These are phyloP conservation scores for Leptinotarsa undecemlineata DNA, from an alignment of 1,140 invertebrate species.

Conservation along the genomic window DNA sequence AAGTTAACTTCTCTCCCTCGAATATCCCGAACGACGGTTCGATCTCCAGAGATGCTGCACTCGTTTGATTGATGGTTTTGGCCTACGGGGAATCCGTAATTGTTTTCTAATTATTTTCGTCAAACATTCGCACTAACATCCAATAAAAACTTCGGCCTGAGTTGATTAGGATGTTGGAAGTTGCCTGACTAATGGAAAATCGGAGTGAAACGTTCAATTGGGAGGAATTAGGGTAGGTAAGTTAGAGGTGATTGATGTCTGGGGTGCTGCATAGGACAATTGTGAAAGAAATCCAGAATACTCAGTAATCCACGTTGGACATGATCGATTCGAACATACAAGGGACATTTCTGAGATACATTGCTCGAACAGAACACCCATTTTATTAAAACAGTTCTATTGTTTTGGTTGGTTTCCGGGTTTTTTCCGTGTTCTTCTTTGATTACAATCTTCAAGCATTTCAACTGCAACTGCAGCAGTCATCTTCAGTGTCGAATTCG, in stretches of 20 bases:
- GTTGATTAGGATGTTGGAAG: slow-evolving; percentile 20
- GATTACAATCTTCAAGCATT: no score
- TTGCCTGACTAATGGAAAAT: slow-evolving; percentile 8
- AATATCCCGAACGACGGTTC: slow-evolving; percentile 19
- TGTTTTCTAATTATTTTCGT: slow-evolving; percentile 45
- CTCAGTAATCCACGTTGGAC: no score
- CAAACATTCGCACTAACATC: slow-evolving; percentile 36
- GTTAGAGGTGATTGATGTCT: not conserved
- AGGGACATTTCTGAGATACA: not conserved
- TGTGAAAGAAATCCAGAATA: no score
- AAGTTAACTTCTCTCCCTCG: slow-evolving; percentile 24
- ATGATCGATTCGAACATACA: not conserved
- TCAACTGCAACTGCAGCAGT: no score
- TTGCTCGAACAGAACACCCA: not conserved
- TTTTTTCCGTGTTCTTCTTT: no score
- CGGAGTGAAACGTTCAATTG: not conserved
- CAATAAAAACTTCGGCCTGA: slow-evolving; percentile 19
- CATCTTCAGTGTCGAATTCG: no score
- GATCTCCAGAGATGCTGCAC: slow-evolving; percentile 39
- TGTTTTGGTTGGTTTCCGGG: no score
- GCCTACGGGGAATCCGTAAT: slow-evolving; percentile 35
- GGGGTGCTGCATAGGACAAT: not conserved
- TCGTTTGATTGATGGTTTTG: slow-evolving; percentile 40
- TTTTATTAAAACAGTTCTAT: not conserved
- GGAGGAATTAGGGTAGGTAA: not conserved